Percentiles rank a stretch among this genome's conserved stretches.
Conservation (phyloP, 1,140 invertebrate genomes). For the Sycophaga agraensis region DNA sequence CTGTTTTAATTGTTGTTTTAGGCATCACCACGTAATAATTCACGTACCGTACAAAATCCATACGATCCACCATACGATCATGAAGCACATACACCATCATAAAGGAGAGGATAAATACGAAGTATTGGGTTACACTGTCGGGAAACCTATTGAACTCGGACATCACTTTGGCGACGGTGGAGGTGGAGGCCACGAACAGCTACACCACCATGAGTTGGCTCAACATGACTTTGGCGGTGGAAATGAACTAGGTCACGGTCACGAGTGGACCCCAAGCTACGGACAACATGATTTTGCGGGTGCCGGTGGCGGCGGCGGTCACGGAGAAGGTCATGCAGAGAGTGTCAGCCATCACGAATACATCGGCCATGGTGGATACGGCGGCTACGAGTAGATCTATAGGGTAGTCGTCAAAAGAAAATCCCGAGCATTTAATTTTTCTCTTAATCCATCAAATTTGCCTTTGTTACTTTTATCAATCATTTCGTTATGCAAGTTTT, state of each 20-base stretch:
- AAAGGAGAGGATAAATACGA: slow-evolving; percentile 44
- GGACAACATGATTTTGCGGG: slow-evolving; percentile 18
- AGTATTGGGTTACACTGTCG: slow-evolving; percentile 48
- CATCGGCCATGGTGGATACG: background rate
- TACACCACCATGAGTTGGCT: background rate
- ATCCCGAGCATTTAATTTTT: background rate
- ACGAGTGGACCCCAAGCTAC: slow-evolving; percentile 9
- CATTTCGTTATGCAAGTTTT: background rate
- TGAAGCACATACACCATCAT: slow-evolving; percentile 45
- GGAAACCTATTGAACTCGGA: slow-evolving; percentile 42
- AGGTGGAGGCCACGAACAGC: slow-evolving; percentile 27
- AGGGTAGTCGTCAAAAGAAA: background rate
- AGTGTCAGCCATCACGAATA: background rate
- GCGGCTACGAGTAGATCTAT: background rate
- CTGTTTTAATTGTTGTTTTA: no score
- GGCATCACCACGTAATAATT: slow-evolving; percentile 45
- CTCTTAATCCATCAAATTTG: background rate
- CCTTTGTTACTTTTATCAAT: background rate
- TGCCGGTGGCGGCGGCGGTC: background rate
- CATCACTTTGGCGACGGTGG: slow-evolving; percentile 13
- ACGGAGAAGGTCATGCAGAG: background rate
- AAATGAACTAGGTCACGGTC: slow-evolving; percentile 35
- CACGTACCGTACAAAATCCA: slow-evolving; percentile 54
- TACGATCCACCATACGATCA: slow-evolving; percentile 50
- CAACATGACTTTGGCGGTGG: slow-evolving; percentile 41